A percentile compares a stretch with the other conserved stretches of the same genome.
Conservation (phyloP, 2,113 vertebrate species). For the Semicossyphus pulcher region DNA sequence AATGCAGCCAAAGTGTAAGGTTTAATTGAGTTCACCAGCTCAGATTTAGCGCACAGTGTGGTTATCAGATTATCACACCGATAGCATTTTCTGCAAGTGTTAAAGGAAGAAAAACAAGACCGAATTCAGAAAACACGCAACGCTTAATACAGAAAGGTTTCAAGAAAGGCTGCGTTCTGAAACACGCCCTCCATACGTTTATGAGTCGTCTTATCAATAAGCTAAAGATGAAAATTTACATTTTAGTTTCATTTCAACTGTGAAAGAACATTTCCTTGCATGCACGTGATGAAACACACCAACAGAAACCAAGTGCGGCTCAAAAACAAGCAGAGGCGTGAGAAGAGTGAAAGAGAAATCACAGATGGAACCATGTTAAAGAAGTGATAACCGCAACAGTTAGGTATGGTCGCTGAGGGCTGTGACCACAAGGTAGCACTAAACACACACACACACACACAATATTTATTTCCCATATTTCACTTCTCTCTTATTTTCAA, state of each 20-base stretch:
- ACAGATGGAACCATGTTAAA: background rate
- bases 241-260: slow-evolving; percentile 49
- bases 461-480: background rate
- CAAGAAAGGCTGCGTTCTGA: too few species aligned
- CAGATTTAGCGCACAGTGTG: too few species aligned
- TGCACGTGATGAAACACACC: background rate
- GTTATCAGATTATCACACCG: background rate
- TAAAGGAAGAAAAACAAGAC: background rate
- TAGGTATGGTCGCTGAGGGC: slow-evolving; percentile 12
- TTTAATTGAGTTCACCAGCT: background rate
- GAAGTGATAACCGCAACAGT: slow-evolving; percentile 64
- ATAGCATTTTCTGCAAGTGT: background rate
- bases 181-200: background rate
- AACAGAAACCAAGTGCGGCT: background rate
- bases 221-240: rapidly evolving
- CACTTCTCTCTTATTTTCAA: background rate
- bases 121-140: too few species aligned
- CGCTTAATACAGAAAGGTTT: background rate
- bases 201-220: slow-evolving; percentile 3
- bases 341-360: slow-evolving; percentile 21
- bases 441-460: slow-evolving; percentile 11
- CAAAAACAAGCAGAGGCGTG: background rate
- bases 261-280: background rate
- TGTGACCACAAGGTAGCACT: slow-evolving; percentile 32
- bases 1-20: background rate